phyloP scores from a whole-genome alignment of 2,113 vertebrate genomes.

The Toxotes chatareus region DNA sequence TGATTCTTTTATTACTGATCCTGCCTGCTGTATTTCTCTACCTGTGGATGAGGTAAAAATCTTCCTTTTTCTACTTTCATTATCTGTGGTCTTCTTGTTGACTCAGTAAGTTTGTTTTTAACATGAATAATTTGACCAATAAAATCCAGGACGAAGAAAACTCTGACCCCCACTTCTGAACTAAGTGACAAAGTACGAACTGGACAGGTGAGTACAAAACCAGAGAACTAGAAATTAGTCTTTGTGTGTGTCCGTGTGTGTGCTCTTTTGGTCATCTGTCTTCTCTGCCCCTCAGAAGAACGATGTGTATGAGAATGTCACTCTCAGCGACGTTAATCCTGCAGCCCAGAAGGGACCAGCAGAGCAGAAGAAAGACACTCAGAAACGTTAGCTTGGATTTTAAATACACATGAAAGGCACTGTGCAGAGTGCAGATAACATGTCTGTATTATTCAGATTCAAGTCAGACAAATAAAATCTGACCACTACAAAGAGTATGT shows the following conservation, averaged over 20 bases:
- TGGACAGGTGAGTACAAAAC: conserved; percentile 8
- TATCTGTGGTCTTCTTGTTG: background rate
- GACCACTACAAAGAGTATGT: background rate
- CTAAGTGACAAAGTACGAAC: background rate
- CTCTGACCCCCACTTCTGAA: background rate
- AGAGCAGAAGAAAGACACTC: background rate
- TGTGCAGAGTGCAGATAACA: background rate
- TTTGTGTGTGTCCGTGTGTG: background rate
- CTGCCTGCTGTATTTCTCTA: background rate
- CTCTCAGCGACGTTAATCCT: background rate
- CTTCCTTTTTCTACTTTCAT: background rate
- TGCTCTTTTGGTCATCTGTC: background rate
- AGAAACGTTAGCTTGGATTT: background rate
- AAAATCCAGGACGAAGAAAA: conserved; percentile 8
- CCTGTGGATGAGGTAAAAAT: background rate
- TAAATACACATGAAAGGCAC: background rate
- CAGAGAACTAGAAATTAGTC: background rate
- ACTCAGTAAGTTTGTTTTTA: background rate
- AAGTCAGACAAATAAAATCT: background rate
- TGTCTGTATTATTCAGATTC: background rate
- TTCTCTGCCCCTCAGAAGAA: background rate
- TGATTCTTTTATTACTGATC: background rate
- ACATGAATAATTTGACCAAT: background rate
- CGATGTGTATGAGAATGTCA: background rate
- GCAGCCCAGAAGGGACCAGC: background rate